Conservation (phyloP, 1,140 invertebrate species). For the Cryptotermes secundus region DNA sequence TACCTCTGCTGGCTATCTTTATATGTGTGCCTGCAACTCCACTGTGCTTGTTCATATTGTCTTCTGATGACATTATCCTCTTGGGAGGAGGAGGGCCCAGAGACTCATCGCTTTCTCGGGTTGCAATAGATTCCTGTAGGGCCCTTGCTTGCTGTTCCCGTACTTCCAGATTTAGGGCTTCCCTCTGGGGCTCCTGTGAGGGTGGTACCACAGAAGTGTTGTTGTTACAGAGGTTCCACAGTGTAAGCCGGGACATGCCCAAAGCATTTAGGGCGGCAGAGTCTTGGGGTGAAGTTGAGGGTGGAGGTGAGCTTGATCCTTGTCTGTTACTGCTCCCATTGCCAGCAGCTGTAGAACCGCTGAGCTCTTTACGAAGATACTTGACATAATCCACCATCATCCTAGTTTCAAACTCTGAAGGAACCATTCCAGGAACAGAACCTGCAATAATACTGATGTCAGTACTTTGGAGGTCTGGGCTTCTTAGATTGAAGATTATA, state of each 20-base stretch:
- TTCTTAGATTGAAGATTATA: too few relatives aligned
- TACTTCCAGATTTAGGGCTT: slow-evolving; percentile 61
- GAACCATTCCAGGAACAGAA: slow-evolving; percentile 56
- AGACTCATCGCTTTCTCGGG: slow-evolving; percentile 50
- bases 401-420: slow-evolving; percentile 69
- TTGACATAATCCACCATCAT: slow-evolving; percentile 80
- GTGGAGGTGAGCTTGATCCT: slow-evolving; percentile 58
- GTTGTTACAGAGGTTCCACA: slow-evolving; percentile 80
- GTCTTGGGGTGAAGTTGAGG: slow-evolving; percentile 54
- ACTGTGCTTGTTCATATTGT: slow-evolving; percentile 43
- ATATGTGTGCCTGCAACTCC: slow-evolving; percentile 72
- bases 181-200: slow-evolving; percentile 55
- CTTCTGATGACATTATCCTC: slow-evolving; percentile 53
- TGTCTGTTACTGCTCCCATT: slow-evolving; percentile 50
- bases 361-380: slow-evolving; percentile 54
- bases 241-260: slow-evolving; percentile 71
- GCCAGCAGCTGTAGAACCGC: slow-evolving; percentile 47
- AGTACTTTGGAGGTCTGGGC: too few relatives aligned
- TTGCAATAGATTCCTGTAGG: not conserved
- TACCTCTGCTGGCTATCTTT: slow-evolving; percentile 86
- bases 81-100: slow-evolving; percentile 58
- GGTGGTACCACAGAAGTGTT: slow-evolving; percentile 51
- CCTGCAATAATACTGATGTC: slow-evolving; percentile 39
- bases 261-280: slow-evolving; percentile 63
- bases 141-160: slow-evolving; percentile 42